phyloP scores from a whole-genome alignment of 2,797 vertebrate species.

The Onychomys leucogaster region DNA sequence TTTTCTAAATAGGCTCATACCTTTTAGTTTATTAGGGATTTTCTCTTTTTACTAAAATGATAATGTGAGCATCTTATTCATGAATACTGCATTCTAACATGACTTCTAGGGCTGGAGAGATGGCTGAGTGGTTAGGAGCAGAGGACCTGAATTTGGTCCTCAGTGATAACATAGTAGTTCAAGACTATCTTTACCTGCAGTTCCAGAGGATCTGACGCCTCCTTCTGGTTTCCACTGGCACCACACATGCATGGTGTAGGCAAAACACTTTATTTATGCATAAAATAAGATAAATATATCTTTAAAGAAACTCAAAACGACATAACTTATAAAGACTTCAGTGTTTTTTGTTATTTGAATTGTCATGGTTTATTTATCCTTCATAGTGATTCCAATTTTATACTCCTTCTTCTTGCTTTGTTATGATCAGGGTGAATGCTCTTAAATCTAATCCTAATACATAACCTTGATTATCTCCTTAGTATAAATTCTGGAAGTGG shows the following conservation, averaged over 20 bases:
- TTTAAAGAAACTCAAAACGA: background rate
- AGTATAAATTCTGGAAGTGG: background rate
- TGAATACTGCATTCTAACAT: background rate
- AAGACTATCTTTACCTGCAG: background rate
- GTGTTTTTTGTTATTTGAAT: background rate
- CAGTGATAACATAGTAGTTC: background rate
- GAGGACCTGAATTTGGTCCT: background rate
- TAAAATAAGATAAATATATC: no score
- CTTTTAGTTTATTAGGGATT: background rate
- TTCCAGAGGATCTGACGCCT: background rate
- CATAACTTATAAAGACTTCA: background rate
- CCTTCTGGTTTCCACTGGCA: background rate
- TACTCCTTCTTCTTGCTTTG: conserved; percentile 8
- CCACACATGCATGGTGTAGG: no score
- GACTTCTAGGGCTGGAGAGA: background rate
- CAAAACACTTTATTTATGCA: background rate
- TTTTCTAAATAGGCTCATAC: background rate
- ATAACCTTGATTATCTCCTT: background rate
- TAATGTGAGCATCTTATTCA: background rate
- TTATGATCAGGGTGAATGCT: background rate
- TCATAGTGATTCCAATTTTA: background rate
- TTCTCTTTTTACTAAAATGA: background rate
- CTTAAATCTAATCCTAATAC: background rate
- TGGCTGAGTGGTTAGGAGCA: background rate
- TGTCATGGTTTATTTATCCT: background rate